Conservation (phyloP, 2,113 vertebrate species). For the Saguinus imperator region DNA sequence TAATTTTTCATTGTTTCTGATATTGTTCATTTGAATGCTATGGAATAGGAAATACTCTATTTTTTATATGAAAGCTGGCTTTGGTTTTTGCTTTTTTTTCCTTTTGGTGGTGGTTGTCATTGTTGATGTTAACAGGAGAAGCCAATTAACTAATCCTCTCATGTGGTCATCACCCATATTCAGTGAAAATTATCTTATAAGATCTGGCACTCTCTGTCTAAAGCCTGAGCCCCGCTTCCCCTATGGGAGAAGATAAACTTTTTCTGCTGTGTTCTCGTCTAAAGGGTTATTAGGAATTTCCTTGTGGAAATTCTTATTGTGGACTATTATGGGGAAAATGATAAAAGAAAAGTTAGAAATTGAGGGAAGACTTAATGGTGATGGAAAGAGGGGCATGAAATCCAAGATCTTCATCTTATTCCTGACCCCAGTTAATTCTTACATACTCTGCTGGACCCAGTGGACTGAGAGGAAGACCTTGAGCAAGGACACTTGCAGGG, state of each 20-base stretch:
- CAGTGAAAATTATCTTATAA: background rate
- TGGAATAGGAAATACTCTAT: background rate
- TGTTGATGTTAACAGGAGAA: background rate
- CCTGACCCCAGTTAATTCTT: background rate
- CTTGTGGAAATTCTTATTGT: background rate
- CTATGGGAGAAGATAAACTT: background rate
- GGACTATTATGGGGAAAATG: background rate
- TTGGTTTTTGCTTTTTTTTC: background rate
- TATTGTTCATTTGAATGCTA: background rate
- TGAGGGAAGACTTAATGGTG: background rate
- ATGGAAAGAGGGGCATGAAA: background rate
- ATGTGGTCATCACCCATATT: background rate
- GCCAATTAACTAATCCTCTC: background rate
- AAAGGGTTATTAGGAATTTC: background rate
- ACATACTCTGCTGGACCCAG: background rate
- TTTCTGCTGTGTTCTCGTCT: background rate
- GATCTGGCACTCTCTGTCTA: background rate
- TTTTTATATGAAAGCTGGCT: background rate
- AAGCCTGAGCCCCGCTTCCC: background rate
- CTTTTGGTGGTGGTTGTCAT: background rate
- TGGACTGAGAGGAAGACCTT: background rate
- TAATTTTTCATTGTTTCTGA: background rate
- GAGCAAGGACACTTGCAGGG: background rate
- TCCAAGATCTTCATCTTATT: background rate
- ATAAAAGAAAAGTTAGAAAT: conserved; percentile 1